Percentiles rank a stretch among this genome's conserved stretches.
phyloP scores from a whole-genome alignment of 2,797 vertebrate species.

The Poeciliopsis infans region DNA sequence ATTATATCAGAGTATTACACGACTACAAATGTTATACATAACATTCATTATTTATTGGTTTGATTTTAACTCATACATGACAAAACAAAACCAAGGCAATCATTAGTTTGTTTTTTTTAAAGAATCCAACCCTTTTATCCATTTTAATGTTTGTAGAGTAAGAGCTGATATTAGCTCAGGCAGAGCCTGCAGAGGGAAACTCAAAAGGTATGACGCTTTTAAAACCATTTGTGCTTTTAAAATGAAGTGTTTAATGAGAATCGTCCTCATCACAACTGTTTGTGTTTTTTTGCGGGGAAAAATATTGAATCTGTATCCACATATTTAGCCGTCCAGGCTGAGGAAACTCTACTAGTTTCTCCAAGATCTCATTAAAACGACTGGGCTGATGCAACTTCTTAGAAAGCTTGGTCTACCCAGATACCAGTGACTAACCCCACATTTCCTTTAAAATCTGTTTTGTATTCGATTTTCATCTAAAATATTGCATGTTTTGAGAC shows the following conservation, averaged over 20 bases:
- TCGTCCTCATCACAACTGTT: background rate
- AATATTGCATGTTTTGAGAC: constrained; percentile 27
- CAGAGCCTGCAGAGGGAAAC: background rate
- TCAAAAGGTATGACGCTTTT: background rate
- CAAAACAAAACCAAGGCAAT: background rate
- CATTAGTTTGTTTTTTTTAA: background rate
- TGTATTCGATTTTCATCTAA: background rate
- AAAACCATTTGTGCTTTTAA: background rate
- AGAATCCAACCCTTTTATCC: background rate
- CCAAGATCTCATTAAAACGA: background rate
- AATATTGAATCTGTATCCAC: background rate
- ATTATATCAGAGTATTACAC: background rate
- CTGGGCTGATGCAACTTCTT: background rate
- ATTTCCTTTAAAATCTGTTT: background rate
- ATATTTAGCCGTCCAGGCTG: background rate
- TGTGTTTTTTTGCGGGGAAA: background rate
- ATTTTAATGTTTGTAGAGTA: background rate
- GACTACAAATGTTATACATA: background rate
- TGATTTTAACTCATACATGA: background rate
- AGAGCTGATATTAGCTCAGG: background rate
- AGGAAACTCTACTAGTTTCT: background rate
- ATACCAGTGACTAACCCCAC: background rate
- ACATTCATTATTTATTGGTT: background rate
- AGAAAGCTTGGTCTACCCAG: background rate
- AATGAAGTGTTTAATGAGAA: background rate